Evolutionary conservation across 2,888 invertebrate genomes (phyloP).

Genomic region (Zeuzera pyrina): DNA sequence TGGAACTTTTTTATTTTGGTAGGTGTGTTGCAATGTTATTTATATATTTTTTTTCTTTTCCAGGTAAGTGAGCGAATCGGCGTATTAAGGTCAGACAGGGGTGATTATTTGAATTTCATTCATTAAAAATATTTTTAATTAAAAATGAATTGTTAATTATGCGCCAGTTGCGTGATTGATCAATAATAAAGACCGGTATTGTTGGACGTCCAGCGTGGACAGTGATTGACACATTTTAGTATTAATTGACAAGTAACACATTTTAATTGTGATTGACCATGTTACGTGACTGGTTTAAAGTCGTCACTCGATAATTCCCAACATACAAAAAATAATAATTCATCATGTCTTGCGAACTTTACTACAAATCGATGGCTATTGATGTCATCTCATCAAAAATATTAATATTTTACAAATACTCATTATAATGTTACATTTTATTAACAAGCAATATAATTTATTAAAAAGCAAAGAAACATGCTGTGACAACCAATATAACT

Average conservation of each 20-base stretch:
- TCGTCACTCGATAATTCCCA: slow-evolving; percentile 5
- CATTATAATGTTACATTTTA: no score
- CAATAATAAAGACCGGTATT: slow-evolving; percentile 32
- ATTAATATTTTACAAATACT: no score
- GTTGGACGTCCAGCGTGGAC: slow-evolving; percentile 20
- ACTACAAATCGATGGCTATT: not conserved
- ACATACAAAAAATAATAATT: not conserved
- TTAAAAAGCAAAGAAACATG: no score
- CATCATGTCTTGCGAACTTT: not conserved
- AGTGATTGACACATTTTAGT: slow-evolving; percentile 56
- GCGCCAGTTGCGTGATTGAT: slow-evolving; percentile 28
- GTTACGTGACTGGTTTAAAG: slow-evolving; percentile 12
- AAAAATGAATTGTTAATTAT: slow-evolving; percentile 22
- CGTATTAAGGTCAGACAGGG: no score
- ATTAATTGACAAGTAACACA: slow-evolving; percentile 53
- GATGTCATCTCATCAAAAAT: no score
- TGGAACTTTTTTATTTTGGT: no score
- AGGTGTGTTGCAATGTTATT: no score
- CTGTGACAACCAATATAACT: no score
- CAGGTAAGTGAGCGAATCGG: no score
- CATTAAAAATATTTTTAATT: slow-evolving; percentile 27
- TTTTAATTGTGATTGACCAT: slow-evolving; percentile 41
- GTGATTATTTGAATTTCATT: no score
- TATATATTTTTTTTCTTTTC: no score
- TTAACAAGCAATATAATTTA: no score